Evolutionary conservation across 1,140 invertebrate genomes (phyloP).

Genomic region (Littorina saxatilis): DNA sequence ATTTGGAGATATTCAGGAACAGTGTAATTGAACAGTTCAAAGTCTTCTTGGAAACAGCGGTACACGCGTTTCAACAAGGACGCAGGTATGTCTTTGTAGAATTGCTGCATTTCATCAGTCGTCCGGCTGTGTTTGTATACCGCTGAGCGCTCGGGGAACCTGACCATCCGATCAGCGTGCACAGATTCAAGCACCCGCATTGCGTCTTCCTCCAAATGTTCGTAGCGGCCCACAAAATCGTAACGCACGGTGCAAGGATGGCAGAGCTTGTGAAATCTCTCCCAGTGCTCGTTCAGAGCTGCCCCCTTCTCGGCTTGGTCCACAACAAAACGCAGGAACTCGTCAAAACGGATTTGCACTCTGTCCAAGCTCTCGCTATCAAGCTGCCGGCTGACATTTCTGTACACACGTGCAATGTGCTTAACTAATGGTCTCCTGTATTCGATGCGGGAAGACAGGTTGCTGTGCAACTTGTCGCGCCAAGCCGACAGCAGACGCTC

Average conservation of each 20-base stretch:
- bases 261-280: slow-evolving; percentile 29
- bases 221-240: slow-evolving; percentile 30
- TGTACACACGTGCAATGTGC: not conserved
- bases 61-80: no score
- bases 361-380: not conserved
- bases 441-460: not conserved
- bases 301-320: not conserved
- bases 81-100: no score
- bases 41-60: no score
- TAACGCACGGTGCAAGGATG: slow-evolving; percentile 26
- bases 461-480: not conserved
- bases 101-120: no score
- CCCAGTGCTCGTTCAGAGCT: slow-evolving; percentile 31
- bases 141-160: no score
- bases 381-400: not conserved
- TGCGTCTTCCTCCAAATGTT: slow-evolving; percentile 14
- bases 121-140: no score
- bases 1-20: no score
- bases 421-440: slow-evolving; percentile 65
- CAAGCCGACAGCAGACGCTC: not conserved
- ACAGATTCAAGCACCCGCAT: no score
- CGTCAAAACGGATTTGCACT: slow-evolving; percentile 8
- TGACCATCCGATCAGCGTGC: no score
- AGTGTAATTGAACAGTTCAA: no score
- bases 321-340: slow-evolving; percentile 9